These are phyloP conservation scores for Hapalemur alaotrensis DNA, from an alignment of 2,797 vertebrate genomes.

Conservation along the genomic window DNA sequence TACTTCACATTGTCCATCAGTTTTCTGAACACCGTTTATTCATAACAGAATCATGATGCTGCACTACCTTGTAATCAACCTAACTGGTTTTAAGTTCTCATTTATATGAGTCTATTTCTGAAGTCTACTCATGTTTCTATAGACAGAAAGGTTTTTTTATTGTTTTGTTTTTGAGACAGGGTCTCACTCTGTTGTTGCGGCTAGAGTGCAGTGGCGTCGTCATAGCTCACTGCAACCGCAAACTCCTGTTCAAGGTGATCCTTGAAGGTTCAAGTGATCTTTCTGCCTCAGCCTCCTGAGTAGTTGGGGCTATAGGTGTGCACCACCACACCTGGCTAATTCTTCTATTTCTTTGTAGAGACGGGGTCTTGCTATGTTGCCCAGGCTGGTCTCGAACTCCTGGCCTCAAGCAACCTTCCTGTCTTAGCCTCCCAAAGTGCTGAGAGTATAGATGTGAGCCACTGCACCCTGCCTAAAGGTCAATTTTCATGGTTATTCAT, in stretches of 20 bases:
- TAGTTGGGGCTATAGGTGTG: neutral
- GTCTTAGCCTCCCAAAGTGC: neutral
- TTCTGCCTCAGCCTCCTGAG: neutral
- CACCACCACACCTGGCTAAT: neutral
- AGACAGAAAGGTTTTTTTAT: neutral
- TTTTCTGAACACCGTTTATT: constrained; percentile 19
- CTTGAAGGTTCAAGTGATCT: neutral
- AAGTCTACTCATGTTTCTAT: neutral
- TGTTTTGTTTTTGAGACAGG: neutral
- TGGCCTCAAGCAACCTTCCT: neutral
- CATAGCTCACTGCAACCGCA: neutral
- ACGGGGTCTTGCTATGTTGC: neutral
- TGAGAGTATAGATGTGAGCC: neutral
- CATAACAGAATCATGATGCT: neutral
- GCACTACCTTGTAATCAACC: neutral
- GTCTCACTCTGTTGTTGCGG: neutral
- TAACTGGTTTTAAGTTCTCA: neutral
- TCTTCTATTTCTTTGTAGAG: neutral
- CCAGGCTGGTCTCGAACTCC: neutral
- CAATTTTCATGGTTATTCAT: neutral
- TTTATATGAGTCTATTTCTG: neutral
- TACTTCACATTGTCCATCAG: neutral
- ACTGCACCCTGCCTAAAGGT: neutral
- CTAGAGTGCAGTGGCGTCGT: neutral
- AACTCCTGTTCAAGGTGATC: neutral